Conservation (phyloP, 2,888 invertebrate species). For the Leptopilina drosophilae region DNA sequence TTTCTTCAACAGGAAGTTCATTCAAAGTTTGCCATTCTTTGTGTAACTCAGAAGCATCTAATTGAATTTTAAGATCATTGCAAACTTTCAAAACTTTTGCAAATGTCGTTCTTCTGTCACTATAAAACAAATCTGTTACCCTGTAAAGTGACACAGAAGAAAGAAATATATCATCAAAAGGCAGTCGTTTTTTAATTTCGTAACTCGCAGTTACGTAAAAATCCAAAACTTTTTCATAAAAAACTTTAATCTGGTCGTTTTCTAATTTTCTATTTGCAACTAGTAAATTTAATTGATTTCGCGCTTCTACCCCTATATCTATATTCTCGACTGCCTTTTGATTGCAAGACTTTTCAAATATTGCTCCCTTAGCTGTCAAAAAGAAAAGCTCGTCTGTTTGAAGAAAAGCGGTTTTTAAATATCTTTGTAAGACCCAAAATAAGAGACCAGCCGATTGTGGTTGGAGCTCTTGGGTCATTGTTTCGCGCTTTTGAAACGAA, state of each 20-base stretch:
- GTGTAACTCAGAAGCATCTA: no score
- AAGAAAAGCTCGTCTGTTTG: no score
- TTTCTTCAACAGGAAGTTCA: no score
- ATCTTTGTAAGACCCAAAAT: not conserved
- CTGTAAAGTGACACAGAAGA: not conserved
- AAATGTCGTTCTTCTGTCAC: not conserved
- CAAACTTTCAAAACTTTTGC: not conserved
- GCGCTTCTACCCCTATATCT: no score
- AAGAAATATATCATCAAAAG: slow-evolving; percentile 42
- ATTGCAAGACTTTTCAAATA: no score
- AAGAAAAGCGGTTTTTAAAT: no score
- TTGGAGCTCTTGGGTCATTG: not conserved
- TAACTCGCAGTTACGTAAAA: slow-evolving; percentile 45
- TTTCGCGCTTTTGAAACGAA: not conserved
- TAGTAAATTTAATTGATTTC: no score
- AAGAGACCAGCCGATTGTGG: not conserved
- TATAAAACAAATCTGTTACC: no score
- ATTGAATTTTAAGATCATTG: no score
- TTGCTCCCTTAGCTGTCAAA: no score
- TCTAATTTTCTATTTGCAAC: no score
- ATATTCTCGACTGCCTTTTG: no score
- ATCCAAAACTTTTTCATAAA: slow-evolving; percentile 43
- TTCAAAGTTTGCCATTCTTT: not conserved
- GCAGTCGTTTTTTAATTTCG: slow-evolving; percentile 42
- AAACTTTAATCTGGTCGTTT: not conserved